Percentiles rank a stretch among this genome's conserved stretches.
Conservation (phyloP, 2,888 invertebrate species). For the Trissonchulus latispiculum region DNA sequence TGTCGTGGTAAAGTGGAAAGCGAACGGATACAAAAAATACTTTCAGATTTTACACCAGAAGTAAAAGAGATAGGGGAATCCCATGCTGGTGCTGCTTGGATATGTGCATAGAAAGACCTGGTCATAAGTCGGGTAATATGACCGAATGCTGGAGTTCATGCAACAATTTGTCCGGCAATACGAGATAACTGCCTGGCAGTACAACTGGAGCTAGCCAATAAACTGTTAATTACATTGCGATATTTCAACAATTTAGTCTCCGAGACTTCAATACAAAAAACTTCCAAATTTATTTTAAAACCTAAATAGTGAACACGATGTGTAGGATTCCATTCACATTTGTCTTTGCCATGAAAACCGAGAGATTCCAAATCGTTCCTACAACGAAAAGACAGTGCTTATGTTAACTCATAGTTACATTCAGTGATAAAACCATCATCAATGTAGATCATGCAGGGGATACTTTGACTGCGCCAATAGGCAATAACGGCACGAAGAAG, state of each 20-base stretch:
- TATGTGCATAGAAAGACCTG: neutral
- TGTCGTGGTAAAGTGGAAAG: neutral
- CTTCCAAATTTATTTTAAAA: neutral
- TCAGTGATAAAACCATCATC: conserved; percentile 10
- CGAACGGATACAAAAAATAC: neutral
- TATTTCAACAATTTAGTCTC: neutral
- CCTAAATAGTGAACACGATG: neutral
- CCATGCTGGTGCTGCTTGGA: neutral
- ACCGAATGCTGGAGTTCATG: neutral
- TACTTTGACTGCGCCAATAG: neutral
- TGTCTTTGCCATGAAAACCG: neutral
- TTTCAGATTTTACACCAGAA: neutral
- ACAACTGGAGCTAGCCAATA: neutral
- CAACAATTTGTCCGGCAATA: neutral
- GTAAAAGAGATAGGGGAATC: neutral
- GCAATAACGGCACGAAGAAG: neutral
- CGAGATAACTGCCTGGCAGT: neutral
- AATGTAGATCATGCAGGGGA: neutral
- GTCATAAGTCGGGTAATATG: neutral
- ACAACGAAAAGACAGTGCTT: neutral
- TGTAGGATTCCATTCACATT: neutral
- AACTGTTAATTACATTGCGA: neutral
- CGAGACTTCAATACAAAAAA: neutral
- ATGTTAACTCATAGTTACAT: neutral
- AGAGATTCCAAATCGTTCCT: neutral